Percentiles rank a stretch among this genome's conserved stretches.
Conservation (phyloP, 2,113 vertebrate genomes). For the Motacilla alba region DNA sequence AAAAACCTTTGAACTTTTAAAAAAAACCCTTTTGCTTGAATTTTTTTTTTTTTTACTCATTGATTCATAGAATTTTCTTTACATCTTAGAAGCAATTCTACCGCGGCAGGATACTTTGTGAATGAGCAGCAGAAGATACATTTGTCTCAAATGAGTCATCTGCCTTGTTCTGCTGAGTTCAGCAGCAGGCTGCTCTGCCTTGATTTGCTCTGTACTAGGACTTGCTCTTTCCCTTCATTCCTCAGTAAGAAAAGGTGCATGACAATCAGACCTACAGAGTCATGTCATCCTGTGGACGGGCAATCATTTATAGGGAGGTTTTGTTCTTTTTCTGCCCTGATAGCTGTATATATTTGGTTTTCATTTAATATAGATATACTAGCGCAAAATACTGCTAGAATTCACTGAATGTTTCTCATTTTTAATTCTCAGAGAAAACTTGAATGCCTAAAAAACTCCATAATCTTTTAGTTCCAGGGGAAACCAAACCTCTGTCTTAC, state of each 20-base stretch:
- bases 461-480: neutral
- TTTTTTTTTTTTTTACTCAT: neutral
- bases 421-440: neutral
- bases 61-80: neutral
- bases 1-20: neutral
- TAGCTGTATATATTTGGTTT: neutral
- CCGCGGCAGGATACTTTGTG: neutral
- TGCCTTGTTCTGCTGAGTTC: neutral
- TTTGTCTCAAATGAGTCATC: neutral
- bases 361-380: neutral
- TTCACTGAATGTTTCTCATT: neutral
- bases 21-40: fast-evolving
- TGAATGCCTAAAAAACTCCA: neutral
- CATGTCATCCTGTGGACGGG: neutral
- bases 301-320: neutral
- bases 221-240: neutral
- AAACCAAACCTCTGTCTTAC: neutral
- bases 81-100: neutral
- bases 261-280: neutral
- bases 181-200: neutral
- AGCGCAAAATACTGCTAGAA: neutral
- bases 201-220: neutral
- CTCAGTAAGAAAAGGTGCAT: neutral
- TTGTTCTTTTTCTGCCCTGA: neutral
- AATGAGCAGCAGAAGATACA: neutral